These are phyloP conservation scores for Papilio demoleus DNA, from an alignment of 2,888 invertebrate species.

Conservation along the genomic window DNA sequence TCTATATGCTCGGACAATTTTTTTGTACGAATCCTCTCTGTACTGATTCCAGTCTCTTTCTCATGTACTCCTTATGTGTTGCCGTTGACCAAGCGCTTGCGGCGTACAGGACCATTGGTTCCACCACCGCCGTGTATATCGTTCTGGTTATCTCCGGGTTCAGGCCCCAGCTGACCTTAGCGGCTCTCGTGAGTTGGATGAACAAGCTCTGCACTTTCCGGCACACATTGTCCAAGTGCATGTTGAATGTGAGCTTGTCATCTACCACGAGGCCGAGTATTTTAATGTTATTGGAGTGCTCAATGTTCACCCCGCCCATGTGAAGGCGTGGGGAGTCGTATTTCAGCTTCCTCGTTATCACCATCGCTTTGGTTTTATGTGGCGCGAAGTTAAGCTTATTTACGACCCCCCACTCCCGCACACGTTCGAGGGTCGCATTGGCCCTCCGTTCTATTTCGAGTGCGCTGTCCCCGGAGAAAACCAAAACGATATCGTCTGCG, in stretches of 20 bases:
- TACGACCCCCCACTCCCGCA: constrained; percentile 30
- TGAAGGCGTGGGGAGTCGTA: constrained; percentile 30
- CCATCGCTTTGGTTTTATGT: constrained; percentile 41
- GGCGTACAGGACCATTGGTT: constrained; percentile 42
- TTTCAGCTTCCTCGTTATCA: constrained; percentile 39
- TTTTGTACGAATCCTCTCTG: constrained; percentile 41
- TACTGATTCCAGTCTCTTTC: no score
- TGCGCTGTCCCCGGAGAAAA: not conserved
- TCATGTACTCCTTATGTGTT: no score
- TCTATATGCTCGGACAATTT: constrained; percentile 39
- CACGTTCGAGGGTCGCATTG: not conserved
- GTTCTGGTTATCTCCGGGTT: constrained; percentile 38
- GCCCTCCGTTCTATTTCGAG: not conserved
- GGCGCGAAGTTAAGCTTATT: constrained; percentile 42
- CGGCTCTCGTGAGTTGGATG: constrained; percentile 38
- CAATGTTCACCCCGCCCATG: constrained; percentile 32
- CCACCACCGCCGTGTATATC: constrained; percentile 39
- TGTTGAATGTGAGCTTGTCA: constrained; percentile 23
- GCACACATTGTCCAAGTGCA: constrained; percentile 15
- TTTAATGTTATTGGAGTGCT: constrained; percentile 22
- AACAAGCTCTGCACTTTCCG: no score
- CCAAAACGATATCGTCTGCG: constrained; percentile 40
- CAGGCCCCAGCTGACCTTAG: constrained; percentile 38
- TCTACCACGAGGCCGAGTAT: constrained; percentile 41
- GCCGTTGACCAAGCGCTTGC: constrained; percentile 40